Evolutionary conservation across 1,140 invertebrate species (phyloP), one percentile per base, ranked within the genome.

Genomic region (Macrostomum lignano): DNA sequence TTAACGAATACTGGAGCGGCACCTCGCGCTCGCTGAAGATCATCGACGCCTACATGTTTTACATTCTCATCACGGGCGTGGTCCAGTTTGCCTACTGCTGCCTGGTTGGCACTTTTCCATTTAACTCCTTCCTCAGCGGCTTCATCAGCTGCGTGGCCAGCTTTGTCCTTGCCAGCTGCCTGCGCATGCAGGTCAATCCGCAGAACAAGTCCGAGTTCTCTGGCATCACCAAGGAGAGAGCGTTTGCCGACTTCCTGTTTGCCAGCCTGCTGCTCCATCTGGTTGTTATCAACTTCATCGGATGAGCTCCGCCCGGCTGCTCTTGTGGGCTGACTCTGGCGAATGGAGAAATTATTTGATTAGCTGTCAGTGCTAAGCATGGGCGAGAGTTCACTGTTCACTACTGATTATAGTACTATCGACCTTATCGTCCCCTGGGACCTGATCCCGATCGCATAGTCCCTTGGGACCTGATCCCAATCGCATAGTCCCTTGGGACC

Each of bases 171-270:
- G 91, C 68, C 57, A 79, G 81, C 23, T 93, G 82, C 51, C 65
- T 96, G 7, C 67, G 88, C 42, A 65, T 96, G 21, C 91, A 98
- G 70, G 78, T 84, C 1, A 96, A 96, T 60, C 77, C 82, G 15
- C 72, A 86, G 48, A 98, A 98, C 51, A 88, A 86, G 58, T 63
- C 56, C 38, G 72, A 93, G 29, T 98, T 98, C 52, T 56, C 65
- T 41, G 72, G 74, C 14, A 74, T 96, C 40, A 86, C 77, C 42
- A 73, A 79, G 21, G 86, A 96, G 56, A 65, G 86, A 56, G 88
- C 84, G 32, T 94, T 96, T 64, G 86, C 82, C 13, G 91, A 96
- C 52, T 98, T 98, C 50, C 76, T 96, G 42, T 94, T 98, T 65
- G 86, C 84, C 5, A 84, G 96, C 58, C 63, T 93, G 33, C 71